Base-by-base conservation (phyloP, 2,113 vertebrate genomes). In the Cisticola juncidis region DNA sequence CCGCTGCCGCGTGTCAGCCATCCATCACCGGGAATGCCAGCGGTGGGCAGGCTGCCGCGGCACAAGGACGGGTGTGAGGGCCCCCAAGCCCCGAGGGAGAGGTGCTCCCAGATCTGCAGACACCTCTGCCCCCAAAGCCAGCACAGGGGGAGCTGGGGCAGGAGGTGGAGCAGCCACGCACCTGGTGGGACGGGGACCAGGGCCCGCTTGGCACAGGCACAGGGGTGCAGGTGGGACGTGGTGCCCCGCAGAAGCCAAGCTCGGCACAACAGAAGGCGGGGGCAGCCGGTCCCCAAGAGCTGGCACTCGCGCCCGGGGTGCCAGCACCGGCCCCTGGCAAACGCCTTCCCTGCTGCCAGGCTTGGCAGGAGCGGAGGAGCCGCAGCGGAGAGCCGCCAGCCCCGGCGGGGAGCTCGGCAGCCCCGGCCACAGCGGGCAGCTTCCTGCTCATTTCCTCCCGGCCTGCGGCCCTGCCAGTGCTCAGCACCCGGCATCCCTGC, bases 101-200 rank as follows among this genome's bases (percentile, higher is more conserved):
- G 47, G 17, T 0, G 31, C 9, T 50, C 33, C 28, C 25, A 6
- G 53, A 25, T 38, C 28, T 4, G 9, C 53, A 29, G 70, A 50
- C 44, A 5, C 11, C 5, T 73, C 9, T 42, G 47, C 11, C 80
- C 31, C 77, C 42, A 57, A 20, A n/a, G 1, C 8, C 64, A 2
- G 36, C 33, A 4, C 0, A 1, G 19, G 13, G 12, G 14, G 2
- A 40, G 17, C 42, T 15, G 38, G 6, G 23, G 14, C 26, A 8
- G 26, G n/a, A 40, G 64, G 12, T 2, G 48, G 11, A 64, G 54
- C 57, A 66, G 51, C 48, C 80, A 7, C 0, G 6, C 5, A 1
- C 7, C 1, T 16, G 1, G 42, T 2, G 36, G 71, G 51, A 70
- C 0, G 9, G 21, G 48, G 33, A 25, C 5, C 1, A 0, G 38